A percentile compares a stretch with the other conserved stretches of the same genome.
These are phyloP conservation scores for Scarus forsteni DNA, from an alignment of 2,797 vertebrate species.

Conservation along the genomic window DNA sequence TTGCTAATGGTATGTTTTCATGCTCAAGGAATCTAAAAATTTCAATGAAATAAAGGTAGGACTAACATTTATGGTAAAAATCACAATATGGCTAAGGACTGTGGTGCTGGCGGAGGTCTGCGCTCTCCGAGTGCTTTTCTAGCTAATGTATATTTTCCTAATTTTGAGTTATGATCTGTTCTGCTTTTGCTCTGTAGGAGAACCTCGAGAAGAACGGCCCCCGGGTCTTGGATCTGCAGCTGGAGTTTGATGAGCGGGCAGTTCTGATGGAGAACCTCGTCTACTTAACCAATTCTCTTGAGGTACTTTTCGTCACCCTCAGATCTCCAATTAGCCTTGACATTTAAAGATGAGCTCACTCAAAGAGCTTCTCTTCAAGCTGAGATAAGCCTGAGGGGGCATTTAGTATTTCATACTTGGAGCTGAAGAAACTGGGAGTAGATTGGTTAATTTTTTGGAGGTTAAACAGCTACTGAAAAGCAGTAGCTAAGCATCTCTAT, in stretches of 20 bases:
- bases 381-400: neutral
- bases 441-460: no score
- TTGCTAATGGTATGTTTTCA: no score
- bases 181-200: constrained; percentile 82
- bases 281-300: constrained; percentile 95
- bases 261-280: constrained; percentile 95
- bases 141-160: no score
- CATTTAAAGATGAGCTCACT: neutral
- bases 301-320: constrained; percentile 79
- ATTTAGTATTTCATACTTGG: neutral
- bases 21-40: no score
- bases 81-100: no score
- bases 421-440: no score
- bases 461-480: no score
- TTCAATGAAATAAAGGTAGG: no score
- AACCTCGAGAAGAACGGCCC: constrained; percentile 94
- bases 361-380: neutral
- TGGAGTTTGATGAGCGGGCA: constrained; percentile 95
- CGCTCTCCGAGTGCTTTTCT: no score
- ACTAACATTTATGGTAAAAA: no score
- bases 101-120: no score
- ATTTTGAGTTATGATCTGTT: neutral
- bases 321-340: neutral
- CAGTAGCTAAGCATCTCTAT: neutral
- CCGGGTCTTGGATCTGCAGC: constrained; percentile 91